A percentile compares a stretch with the other conserved stretches of the same genome.
Conservation (phyloP, 2,113 vertebrate genomes). For the Gopherus evgoodei region DNA sequence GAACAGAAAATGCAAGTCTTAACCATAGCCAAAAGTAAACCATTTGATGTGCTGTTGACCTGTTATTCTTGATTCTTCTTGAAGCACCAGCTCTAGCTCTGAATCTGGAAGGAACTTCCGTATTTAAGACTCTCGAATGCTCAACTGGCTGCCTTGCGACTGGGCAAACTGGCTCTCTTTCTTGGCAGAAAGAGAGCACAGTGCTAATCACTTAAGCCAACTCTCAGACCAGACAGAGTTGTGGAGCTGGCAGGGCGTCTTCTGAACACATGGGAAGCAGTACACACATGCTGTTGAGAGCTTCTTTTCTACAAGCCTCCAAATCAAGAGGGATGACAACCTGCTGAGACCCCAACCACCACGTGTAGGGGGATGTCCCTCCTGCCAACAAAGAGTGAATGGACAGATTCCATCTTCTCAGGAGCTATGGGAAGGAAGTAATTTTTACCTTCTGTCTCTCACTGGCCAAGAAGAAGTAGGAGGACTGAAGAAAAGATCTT, state of each 20-base stretch:
- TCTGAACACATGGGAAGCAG: neutral
- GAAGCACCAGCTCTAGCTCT: slow-evolving; percentile 5
- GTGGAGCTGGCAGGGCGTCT: neutral
- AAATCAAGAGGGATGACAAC: neutral
- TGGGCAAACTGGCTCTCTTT: neutral
- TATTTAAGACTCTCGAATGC: neutral
- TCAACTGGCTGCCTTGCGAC: neutral
- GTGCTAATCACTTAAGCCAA: neutral
- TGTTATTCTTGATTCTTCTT: neutral
- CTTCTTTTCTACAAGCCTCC: neutral
- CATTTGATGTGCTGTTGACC: neutral
- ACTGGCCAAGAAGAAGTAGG: neutral
- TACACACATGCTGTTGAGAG: neutral
- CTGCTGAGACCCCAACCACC: neutral
- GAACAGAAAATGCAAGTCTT: neutral
- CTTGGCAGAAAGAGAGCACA: neutral
- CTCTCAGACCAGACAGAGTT: neutral
- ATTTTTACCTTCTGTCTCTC: neutral
- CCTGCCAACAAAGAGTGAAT: neutral
- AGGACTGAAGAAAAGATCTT: neutral
- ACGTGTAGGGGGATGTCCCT: fast-evolving
- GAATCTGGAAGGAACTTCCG: neutral
- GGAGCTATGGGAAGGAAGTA: neutral
- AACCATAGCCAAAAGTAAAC: neutral
- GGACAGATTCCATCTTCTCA: neutral